phyloP scores from a whole-genome alignment of 2,888 invertebrate genomes.

The Pycnomerus fuliginosus region DNA sequence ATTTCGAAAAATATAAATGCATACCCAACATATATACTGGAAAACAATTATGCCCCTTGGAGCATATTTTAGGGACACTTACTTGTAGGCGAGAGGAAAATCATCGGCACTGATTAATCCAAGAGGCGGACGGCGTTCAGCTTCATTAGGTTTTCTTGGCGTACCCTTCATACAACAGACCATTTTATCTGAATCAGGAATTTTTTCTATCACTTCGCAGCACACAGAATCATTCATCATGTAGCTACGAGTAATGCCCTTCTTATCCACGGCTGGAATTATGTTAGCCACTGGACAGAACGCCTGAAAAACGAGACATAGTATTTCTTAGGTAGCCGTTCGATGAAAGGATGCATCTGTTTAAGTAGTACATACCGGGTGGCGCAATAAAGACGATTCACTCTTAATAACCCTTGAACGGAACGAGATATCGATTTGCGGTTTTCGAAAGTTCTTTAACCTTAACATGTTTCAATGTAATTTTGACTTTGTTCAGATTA shows the following conservation, averaged over 20 bases:
- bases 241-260: constrained; percentile 73
- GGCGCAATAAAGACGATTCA: no score
- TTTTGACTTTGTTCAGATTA: no score
- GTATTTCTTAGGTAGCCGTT: no score
- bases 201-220: constrained; percentile 85
- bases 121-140: constrained; percentile 70
- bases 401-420: no score
- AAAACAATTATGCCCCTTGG: no score
- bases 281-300: constrained; percentile 69
- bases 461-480: no score
- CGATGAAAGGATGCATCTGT: no score
- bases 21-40: no score
- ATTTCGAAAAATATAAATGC: no score
- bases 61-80: constrained; percentile 54
- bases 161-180: constrained; percentile 83
- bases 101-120: constrained; percentile 82
- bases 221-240: constrained; percentile 82
- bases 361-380: no score
- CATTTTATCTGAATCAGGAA: constrained; percentile 84
- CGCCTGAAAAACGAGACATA: constrained; percentile 52
- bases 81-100: constrained; percentile 83
- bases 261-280: constrained; percentile 78
- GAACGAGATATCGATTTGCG: no score
- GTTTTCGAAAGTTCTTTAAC: no score
- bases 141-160: constrained; percentile 67